Base-by-base conservation (phyloP, 2,888 invertebrate species). In the Hofmannophila pseudospretella region DNA sequence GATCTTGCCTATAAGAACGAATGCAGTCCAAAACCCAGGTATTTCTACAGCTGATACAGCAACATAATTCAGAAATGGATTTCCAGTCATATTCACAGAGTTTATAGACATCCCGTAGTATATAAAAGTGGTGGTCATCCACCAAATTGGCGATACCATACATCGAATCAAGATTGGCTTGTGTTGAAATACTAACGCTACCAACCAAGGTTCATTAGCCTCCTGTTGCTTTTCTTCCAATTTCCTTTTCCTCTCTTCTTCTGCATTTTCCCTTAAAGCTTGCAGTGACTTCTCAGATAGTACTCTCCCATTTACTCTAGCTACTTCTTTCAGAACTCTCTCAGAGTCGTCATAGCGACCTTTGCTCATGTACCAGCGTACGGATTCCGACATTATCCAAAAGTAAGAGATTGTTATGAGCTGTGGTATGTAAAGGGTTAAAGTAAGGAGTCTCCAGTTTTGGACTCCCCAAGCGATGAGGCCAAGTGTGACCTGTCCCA, bases 321-420 rank as follows among this genome's bases (percentile, higher is more conserved):
- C 91, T 2, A 92, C 89, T 41, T 81, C 88, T 27, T 86, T 85
- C 5, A 93, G 72, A 1, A 92, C 88, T 10, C 67, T 69, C 49
- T 90, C 90, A 0, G 93, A 92, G 45, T 92, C 89, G 8, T 90
- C 88, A 39, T 88, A 88, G 36, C 89, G 87, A 1, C 90, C 90
- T 57, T 92, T 91, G 38, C 91, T 90, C 47, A 94, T 73, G 33
- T 93, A 88, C 94, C 94, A 94, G 42, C 93, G 81, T 3, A 92
- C 80, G 8, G 92, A 92, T 68, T 92, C 92, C 0, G 91, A 89
- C 35, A 91, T 69, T 7, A 91, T 53, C 89, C 91, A 90, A 42
- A 89, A 88, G 54, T 91, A 91, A 7, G 86, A 64, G 16, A 94
- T 56, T 27, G 91, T 87, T 0, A 92, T 55, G 8, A 92, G 60